Evolutionary conservation across 2,113 vertebrate genomes (phyloP).

Genomic region (Indri indri): DNA sequence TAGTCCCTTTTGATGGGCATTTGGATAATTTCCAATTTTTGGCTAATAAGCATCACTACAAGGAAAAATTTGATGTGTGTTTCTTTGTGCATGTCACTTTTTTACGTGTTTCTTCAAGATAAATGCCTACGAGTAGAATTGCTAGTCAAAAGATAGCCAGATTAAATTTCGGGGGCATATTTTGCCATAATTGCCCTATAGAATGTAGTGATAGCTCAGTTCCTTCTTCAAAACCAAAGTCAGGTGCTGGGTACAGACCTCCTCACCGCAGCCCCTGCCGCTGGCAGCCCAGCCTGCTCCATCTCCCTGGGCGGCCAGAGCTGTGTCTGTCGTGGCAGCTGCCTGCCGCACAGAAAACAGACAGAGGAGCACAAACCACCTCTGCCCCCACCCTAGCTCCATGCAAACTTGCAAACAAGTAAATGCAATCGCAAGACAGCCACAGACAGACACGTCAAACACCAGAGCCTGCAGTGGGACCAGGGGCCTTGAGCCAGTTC

Average conservation of each 20-base stretch:
- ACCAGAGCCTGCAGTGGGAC: too few species aligned
- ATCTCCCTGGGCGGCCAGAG: not conserved
- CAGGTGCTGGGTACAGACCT: slow-evolving; percentile 45
- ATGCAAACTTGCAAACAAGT: not conserved
- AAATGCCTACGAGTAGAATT: not conserved
- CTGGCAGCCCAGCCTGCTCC: not conserved
- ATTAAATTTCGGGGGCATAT: not conserved
- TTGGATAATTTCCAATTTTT: not conserved
- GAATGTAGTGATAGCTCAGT: not conserved
- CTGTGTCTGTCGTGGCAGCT: not conserved
- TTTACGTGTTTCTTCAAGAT: not conserved
- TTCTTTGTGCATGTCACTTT: not conserved
- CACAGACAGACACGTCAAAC: not conserved
- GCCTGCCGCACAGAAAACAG: not conserved
- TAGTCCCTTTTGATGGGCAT: not conserved
- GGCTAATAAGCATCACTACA: not conserved
- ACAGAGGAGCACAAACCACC: not conserved
- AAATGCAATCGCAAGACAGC: not conserved
- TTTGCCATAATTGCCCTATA: not conserved
- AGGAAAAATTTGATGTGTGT: not conserved
- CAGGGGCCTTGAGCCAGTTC: not conserved
- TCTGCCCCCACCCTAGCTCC: not conserved
- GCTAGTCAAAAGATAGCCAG: not conserved
- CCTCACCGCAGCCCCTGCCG: not conserved
- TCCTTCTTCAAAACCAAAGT: slow-evolving; percentile 25